Evolutionary conservation across 2,797 vertebrate genomes (phyloP), one percentile per base, ranked within the genome.

Genomic region (Danionella dracula): DNA sequence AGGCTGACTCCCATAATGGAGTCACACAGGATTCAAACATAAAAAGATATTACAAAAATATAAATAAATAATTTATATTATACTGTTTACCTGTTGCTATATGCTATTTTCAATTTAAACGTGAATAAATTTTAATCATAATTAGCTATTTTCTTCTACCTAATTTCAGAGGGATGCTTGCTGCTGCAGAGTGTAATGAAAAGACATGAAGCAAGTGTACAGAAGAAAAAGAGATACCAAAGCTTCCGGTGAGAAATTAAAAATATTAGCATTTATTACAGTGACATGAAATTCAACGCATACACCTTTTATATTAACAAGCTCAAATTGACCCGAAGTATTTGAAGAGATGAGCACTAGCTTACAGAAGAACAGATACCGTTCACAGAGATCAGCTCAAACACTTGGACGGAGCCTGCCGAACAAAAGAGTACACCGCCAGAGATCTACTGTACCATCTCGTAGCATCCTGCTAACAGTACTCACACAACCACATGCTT

Each of bases 181-280:
- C n/a, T n/a, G n/a, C n/a, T n/a, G n/a, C n/a, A n/a, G n/a, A n/a
- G n/a, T n/a, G n/a, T n/a, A n/a, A n/a, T n/a, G 6, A 27, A 27
- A 27, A 27, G 23, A 27, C 23, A 27, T n/a, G n/a, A n/a, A 27
- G 23, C 23, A 27, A 6, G 23, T 27, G 23, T 27, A 27, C 6
- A 29, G 29, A 61, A 66, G 34, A 46, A 63, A 72, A 70, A 55
- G 61, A 82, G 58, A 86, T 79, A 75, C 77, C 8, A 76, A 70
- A 84, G 76, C 85, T 79, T 78, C 81, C 81, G 80, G 81, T 90
- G 88, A 90, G 87, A 90, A 89, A 88, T 89, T 89, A 88, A 88
- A 91, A 90, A 88, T 86, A 88, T 90, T 85, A 85, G 87, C 89
- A 87, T 91, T 90, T 90, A 91, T 91, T 90, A 90, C 86, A 88